A percentile compares a stretch with the other conserved stretches of the same genome.
These are phyloP conservation scores for Bufo bufo DNA, from an alignment of 2,113 vertebrate genomes.

Conservation along the genomic window DNA sequence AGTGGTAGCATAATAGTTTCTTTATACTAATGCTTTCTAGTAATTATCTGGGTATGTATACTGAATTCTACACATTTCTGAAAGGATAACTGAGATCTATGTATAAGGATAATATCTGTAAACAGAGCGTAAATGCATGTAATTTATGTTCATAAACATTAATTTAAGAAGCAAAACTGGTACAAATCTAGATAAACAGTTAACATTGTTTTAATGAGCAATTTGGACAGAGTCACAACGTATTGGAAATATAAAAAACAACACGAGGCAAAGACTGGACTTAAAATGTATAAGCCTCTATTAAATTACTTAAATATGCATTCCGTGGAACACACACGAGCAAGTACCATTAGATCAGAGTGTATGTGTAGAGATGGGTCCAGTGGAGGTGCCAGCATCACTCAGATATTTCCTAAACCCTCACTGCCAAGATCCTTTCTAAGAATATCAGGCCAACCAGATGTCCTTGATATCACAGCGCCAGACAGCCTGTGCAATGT, in stretches of 20 bases:
- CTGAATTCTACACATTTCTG: not conserved
- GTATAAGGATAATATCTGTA: not conserved
- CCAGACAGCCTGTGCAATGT: constrained; percentile 5
- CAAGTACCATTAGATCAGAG: not conserved
- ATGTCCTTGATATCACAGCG: constrained; percentile 25
- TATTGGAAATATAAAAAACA: not conserved
- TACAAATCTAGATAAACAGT: not conserved
- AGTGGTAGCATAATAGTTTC: too few species aligned
- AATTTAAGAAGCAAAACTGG: not conserved
- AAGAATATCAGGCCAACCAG: constrained; percentile 32
- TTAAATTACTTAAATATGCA: not conserved
- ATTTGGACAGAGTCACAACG: not conserved
- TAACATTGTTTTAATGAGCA: not conserved
- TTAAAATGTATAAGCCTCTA: not conserved
- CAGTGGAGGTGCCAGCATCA: not conserved
- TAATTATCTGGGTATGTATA: not conserved
- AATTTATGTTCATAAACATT: not conserved
- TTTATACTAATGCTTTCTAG: not conserved
- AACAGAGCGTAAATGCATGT: not conserved
- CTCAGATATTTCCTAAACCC: not conserved
- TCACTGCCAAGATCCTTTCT: not conserved
- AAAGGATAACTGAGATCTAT: not conserved
- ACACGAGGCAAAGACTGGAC: not conserved
- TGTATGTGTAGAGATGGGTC: not conserved
- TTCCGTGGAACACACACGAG: not conserved